These are phyloP conservation scores for Clitarchus hookeri DNA, from an alignment of 2,888 invertebrate genomes.

Conservation along the genomic window DNA sequence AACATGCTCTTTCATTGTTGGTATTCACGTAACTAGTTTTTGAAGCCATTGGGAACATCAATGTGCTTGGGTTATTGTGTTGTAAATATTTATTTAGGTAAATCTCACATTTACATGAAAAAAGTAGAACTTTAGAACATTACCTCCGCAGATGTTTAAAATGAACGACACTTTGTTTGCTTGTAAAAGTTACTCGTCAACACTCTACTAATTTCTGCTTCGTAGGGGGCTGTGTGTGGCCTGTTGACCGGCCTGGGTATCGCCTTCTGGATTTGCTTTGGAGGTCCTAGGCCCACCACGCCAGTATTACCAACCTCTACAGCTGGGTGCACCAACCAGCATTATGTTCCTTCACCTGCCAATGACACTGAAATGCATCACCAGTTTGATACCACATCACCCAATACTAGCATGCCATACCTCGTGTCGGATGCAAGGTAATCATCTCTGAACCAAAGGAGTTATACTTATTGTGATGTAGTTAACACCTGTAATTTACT, in stretches of 20 bases:
- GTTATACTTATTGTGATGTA: too few relatives aligned
- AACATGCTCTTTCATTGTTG: too few relatives aligned
- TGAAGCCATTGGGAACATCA: too few relatives aligned
- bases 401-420: background rate
- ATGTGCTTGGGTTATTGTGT: too few relatives aligned
- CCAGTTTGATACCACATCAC: background rate
- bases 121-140: too few relatives aligned
- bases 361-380: background rate
- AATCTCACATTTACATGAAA: too few relatives aligned
- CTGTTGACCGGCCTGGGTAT: slow-evolving; percentile 67
- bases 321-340: slow-evolving; percentile 59
- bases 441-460: background rate
- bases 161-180: too few relatives aligned
- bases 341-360: slow-evolving; percentile 26
- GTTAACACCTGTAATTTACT: too few relatives aligned
- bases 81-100: too few relatives aligned
- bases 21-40: too few relatives aligned
- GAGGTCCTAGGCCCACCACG: slow-evolving; percentile 70
- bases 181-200: too few relatives aligned
- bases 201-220: background rate
- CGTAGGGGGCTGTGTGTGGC: slow-evolving; percentile 71
- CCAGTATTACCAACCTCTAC: slow-evolving; percentile 62
- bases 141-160: too few relatives aligned
- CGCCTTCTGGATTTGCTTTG: slow-evolving; percentile 85
- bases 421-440: background rate